Conservation (phyloP, 2,113 vertebrate genomes). For the Astatotilapia flaviijosephi region DNA sequence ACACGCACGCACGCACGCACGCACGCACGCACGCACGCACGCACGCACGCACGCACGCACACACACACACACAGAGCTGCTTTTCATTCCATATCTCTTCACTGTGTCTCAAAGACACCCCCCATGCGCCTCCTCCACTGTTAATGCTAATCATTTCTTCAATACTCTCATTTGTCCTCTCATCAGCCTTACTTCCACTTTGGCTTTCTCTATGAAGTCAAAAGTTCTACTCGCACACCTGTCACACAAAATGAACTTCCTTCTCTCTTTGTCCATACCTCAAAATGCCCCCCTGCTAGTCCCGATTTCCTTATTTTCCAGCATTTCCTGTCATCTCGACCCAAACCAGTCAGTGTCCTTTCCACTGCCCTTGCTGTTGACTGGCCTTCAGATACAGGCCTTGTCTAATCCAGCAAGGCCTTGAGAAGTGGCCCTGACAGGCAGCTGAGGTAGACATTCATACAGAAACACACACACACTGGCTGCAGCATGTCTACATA, state of each 20-base stretch:
- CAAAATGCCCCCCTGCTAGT: not conserved
- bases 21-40: not conserved
- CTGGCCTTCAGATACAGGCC: slow-evolving; percentile 49
- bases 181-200: not conserved
- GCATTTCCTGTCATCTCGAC: slow-evolving; percentile 9
- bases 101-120: not conserved
- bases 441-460: slow-evolving; percentile 6
- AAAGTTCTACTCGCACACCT: not conserved
- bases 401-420: slow-evolving; percentile 25
- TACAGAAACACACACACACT: not conserved
- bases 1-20: too few relatives aligned
- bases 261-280: not conserved
- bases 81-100: not conserved
- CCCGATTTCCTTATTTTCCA: not conserved
- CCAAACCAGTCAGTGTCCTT: slow-evolving; percentile 13
- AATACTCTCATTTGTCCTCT: not conserved
- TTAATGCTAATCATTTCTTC: not conserved
- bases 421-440: slow-evolving; percentile 41
- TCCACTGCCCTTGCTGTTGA: slow-evolving; percentile 43
- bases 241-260: not conserved
- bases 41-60: not conserved
- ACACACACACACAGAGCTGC: not conserved
- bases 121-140: not conserved
- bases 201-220: not conserved
- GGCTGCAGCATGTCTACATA: not conserved